Evolutionary conservation across 1,140 invertebrate genomes (phyloP), one percentile per base, ranked within the genome.

Genomic region (Copidosoma floridanum): DNA sequence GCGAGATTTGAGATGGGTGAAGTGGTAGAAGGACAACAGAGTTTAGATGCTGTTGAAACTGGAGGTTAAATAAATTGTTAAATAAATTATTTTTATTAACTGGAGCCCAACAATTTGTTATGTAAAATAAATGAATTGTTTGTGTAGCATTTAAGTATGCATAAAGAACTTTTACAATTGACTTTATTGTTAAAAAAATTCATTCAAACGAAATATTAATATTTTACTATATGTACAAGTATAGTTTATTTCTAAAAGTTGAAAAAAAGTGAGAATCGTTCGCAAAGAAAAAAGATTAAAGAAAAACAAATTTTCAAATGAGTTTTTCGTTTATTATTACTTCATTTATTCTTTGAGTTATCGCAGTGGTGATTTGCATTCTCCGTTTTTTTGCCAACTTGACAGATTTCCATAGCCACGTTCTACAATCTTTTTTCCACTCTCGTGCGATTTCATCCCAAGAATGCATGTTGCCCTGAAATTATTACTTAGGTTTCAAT

Each of bases 1-100:
- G 84, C 88, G 57, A 84, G 93, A 44, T 94, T 89, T 76, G 91
- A 94, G 77, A 90, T 92, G 76, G 93, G 93, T 6, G 88, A 91
- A 75, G 63, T 43, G 5, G n/a, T 74, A 4, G 65, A 75, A 24
- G 60, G 68, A 40, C 80, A 82, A 47, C 78, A 85, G 59, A 76
- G 79, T 3, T 69, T 87, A 51, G 82, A 87, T 35, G 79, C 77
- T 26, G 77, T 86, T 26, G 84, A 86, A 76, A 88, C 83, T 57
- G 82, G 85, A 69, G 85, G 86, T 68, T 86, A 80, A 79, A 53
- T 51, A 47, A 50, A 21, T 38, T 47, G 48, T 57, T 43, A 27
- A 32, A 32, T 32, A 32, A 32, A 8, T 32, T 32, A 32, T 12
- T 32, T 8, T 32, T n/a, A n/a, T n/a, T n/a, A n/a, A n/a, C n/a